Conservation (phyloP, 2,797 vertebrate genomes). For the Pseudochromis fuscus region DNA sequence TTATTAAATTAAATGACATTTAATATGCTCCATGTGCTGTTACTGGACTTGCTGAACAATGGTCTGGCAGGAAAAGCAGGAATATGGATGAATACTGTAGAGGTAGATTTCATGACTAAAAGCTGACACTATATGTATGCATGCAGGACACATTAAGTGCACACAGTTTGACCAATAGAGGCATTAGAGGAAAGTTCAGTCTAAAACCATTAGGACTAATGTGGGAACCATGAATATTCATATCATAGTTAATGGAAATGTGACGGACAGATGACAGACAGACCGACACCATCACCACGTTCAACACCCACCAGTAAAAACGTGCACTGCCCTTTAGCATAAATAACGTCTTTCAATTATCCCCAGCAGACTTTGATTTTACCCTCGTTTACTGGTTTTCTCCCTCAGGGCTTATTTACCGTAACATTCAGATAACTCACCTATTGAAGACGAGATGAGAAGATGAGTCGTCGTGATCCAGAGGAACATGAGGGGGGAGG, state of each 20-base stretch:
- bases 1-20: no score
- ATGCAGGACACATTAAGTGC: no score
- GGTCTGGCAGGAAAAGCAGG: no score
- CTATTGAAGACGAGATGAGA: constrained; percentile 61
- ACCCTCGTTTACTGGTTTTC: constrained; percentile 7
- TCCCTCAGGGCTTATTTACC: not conserved
- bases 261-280: not conserved
- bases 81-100: no score
- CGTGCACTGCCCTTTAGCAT: constrained; percentile 32
- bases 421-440: constrained; percentile 75
- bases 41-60: no score
- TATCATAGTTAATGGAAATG: not conserved
- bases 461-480: constrained; percentile 31
- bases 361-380: constrained; percentile 19
- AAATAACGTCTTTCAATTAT: constrained; percentile 35
- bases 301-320: constrained; percentile 24
- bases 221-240: not conserved
- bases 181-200: not conserved
- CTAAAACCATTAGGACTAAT: not conserved
- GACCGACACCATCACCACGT: constrained; percentile 20
- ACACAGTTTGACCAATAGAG: not conserved
- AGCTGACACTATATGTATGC: no score
- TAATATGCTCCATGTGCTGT: no score
- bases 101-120: no score
- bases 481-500: constrained; percentile 40